phyloP scores from a whole-genome alignment of 2,113 vertebrate species.

The Stigmatopora argus region DNA sequence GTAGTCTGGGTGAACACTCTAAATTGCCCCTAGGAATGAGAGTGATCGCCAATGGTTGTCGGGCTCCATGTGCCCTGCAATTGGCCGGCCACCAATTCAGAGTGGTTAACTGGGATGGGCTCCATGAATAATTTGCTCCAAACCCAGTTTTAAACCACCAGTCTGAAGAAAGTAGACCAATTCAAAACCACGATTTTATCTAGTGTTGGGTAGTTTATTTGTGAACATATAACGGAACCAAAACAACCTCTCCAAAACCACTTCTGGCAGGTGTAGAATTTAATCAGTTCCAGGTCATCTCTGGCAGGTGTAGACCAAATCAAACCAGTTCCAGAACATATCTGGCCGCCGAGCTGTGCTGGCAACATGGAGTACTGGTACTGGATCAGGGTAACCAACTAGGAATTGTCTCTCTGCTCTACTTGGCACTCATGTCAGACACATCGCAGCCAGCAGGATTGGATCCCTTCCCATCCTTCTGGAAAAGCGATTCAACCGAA shows the following conservation, averaged over 20 bases:
- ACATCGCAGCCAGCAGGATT: constrained; percentile 58
- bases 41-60: too few species aligned
- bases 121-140: too few species aligned
- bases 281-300: background rate
- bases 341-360: constrained; percentile 22
- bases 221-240: background rate
- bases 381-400: constrained; percentile 42
- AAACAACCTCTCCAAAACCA: background rate
- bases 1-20: too few species aligned
- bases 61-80: too few species aligned
- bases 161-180: background rate
- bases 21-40: too few species aligned
- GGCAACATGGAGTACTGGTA: constrained; percentile 54
- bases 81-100: too few species aligned
- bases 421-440: constrained; percentile 64
- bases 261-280: background rate
- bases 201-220: background rate
- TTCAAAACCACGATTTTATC: background rate
- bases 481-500: constrained; percentile 45
- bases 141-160: background rate
- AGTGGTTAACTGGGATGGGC: too few species aligned
- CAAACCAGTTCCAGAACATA: background rate
- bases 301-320: background rate
- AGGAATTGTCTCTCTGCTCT: constrained; percentile 60
- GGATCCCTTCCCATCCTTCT: constrained; percentile 46